Base-by-base conservation (phyloP, 2,797 vertebrate species). In the Huso huso region DNA sequence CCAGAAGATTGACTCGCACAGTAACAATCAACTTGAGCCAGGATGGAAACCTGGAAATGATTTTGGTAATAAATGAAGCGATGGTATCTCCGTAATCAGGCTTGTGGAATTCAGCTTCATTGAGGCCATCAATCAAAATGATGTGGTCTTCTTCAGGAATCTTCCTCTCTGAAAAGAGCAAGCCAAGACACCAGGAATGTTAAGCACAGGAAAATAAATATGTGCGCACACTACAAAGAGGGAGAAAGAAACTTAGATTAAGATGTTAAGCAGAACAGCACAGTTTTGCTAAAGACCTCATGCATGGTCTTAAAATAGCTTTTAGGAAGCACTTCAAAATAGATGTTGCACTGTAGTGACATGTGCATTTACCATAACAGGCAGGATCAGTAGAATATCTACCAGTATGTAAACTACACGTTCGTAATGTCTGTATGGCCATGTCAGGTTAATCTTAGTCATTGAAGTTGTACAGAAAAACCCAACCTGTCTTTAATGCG, bases 71-170 rank as follows among this genome's bases (percentile, higher is more conserved):
- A 82, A 99, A 99, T 15, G 96, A 96, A 74, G 95, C 91, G 66
- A 99, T 88, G 1, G 97, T 99, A 83, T 99, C 95, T 61, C 97
- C 97, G 61, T 99, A 99, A 86, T 99, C 97, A 10, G 97, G 97
- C 69, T 99, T 99, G 77, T 99, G 97, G 82, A 99, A 99, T 81
- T 99, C 97, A 0, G 96, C 97, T 80, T 99, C 97, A 49, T 99
- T 99, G 83, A 99, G 88, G 11, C 95, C 95, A 48, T 99, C 97
- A 66, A 99, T 84, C 82, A 99, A 85, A 84, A 99, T 95, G 67
- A 99, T 89, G 78, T 91, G 92, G 76, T 99, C 93, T 68, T 99
- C 95, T 74, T 96, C 95, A 67, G 93, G 90, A 83, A 99, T 95
- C 81, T 91, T 98, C 71, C 84, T 84, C 81, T 97, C 97, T 99